Evolutionary conservation across 2,113 vertebrate genomes (phyloP), one percentile per base, ranked within the genome.

Genomic region (Petromus typicus): DNA sequence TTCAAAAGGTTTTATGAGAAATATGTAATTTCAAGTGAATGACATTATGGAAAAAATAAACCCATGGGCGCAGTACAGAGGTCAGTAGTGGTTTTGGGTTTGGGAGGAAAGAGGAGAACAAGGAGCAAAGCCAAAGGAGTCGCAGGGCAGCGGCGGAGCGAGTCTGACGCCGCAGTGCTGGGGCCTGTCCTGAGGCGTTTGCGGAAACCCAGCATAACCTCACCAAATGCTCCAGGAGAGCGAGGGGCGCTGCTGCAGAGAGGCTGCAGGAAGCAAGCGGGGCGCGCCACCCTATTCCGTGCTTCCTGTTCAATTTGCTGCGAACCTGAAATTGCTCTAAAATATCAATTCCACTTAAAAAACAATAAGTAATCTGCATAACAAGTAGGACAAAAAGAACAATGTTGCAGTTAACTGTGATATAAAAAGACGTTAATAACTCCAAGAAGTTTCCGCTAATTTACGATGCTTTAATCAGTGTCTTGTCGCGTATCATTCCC

Each of bases 231-330:
- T 27, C 14, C 22, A 45, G 17, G 23, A 23, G 34, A 20, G 34
- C 51, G 34, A 43, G 48, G 48, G 48, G 48, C 48, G 48, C 48
- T 51, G 32, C n/a, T n/a, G n/a, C n/a, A n/a, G n/a, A 16, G 54
- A 13, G 51, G 51, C 30, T 6, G 16, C 30, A 54, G 20, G 0
- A 20, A 25, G 23, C 12, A 2, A 9, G 0, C 34, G 18, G n/a
- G n/a, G 11, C 27, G 40, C 7, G 48, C 23, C 10, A 9, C 3
- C 3, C 3, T 48, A 45, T 12, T 45, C 2, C 40, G 18, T 25
- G 9, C 30, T n/a, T n/a, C n/a, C 27, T 43, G 16, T 12, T 85
- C 14, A 69, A 25, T 54, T 51, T 78, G 6, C 7, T 61, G 11
- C 27, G 27, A 69, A 69, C 6, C 23, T 79, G 45, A 69, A 91